Evolutionary conservation across 1,140 invertebrate genomes (phyloP), one percentile per base, ranked within the genome.

Genomic region (Delia radicum): DNA sequence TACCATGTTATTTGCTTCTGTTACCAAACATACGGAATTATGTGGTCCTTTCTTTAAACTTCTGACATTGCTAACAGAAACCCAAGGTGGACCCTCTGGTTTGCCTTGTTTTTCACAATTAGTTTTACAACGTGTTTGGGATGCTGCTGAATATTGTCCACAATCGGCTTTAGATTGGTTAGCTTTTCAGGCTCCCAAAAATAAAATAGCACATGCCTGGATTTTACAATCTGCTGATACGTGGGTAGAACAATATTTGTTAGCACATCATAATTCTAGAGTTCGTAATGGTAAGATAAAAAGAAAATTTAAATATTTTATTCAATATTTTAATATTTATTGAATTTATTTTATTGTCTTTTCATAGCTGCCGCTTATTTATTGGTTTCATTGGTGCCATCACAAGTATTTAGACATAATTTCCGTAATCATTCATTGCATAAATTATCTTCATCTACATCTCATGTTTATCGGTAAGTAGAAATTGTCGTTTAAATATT

Each of bases 91-190:
- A 13, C 90, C 93, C 0, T 91, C 92, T 28, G 95, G 94, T 0
- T 87, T 96, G 80, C 95, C 95, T 0, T 94, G 94, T 81, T 97
- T 96, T 87, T 96, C 95, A 0, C 94, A 96, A 81, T 88, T 96
- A 31, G 93, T 96, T 74, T 87, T 98, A 67, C 91, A 92, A 71
- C 91, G 94, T 18, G 93, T 97, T 65, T 97, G 96, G 94, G 95
- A 97, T 86, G 94, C 93, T 1, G 94, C 94, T 4, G 94, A 97
- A 82, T 93, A 93, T 77, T 96, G 95, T 78, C 95, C 96, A 3
- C 94, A 96, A 85, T 93, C 94, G 18, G 94, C 95, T 61, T 88
- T 98, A 3, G 96, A 98, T 81, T 98, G 96, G 96, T 88, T 98
- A 27, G 93, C 95, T 3, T 86, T 94, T 55, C 92, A 93, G 87